These are phyloP conservation scores for Dryobota labecula DNA, from an alignment of 2,888 invertebrate genomes.

Conservation along the genomic window DNA sequence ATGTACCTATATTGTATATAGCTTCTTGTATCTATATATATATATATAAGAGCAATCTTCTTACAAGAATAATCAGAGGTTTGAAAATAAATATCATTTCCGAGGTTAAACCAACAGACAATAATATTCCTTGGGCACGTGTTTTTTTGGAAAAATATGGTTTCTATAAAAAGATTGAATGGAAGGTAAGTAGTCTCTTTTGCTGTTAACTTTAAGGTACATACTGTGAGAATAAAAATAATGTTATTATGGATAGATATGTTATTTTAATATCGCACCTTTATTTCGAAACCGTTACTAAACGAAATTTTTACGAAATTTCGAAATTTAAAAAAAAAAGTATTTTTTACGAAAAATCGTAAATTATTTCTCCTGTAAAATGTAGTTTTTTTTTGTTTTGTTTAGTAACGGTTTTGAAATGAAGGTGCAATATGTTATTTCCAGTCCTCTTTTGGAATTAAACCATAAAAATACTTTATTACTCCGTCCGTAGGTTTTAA, in stretches of 20 bases:
- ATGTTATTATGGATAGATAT: background rate
- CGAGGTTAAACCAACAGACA: constrained; percentile 15
- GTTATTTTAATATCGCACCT: no score
- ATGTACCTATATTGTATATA: constrained; percentile 11
- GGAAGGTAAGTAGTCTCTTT: background rate
- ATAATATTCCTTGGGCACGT: background rate
- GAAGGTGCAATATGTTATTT: no score
- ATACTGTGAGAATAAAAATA: background rate
- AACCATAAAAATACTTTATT: background rate
- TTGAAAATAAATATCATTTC: constrained; percentile 36
- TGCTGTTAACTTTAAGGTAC: background rate
- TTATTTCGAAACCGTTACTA: no score
- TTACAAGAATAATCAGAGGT: constrained; percentile 25
- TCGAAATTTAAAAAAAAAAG: no score
- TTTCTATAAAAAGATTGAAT: background rate
- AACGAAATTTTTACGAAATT: no score
- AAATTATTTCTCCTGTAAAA: no score
- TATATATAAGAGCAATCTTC: constrained; percentile 36
- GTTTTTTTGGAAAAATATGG: constrained; percentile 5
- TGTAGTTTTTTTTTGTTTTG: no score
- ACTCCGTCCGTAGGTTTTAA: no score
- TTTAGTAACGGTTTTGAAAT: no score
- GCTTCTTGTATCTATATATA: constrained; percentile 10
- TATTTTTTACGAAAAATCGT: no score
- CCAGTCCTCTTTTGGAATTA: no score